A percentile compares a stretch with the other conserved stretches of the same genome.
These are phyloP conservation scores for Epinephelus fuscoguttatus DNA, from an alignment of 2,113 vertebrate species.

Conservation along the genomic window DNA sequence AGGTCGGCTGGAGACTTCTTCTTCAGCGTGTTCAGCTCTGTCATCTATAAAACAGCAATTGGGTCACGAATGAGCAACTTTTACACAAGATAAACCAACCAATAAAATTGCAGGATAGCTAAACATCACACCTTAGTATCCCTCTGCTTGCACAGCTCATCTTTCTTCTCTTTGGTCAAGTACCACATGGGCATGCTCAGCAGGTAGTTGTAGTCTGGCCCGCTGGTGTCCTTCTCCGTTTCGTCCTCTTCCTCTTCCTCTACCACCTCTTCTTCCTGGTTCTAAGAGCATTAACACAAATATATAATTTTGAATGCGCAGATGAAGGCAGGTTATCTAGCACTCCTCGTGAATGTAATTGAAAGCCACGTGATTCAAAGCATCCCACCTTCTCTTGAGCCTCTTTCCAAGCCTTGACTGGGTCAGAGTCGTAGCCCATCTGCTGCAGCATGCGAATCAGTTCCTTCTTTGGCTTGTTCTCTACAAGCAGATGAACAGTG, in stretches of 20 bases:
- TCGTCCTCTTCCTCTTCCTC: constrained; percentile 76
- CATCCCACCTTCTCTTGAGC: constrained; percentile 92
- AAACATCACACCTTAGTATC: constrained; percentile 87
- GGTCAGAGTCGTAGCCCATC: constrained; percentile 96
- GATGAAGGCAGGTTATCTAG: neutral
- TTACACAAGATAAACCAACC: neutral
- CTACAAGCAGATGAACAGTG: constrained; percentile 73
- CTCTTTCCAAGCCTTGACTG: constrained; percentile 95
- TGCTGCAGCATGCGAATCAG: constrained; percentile 92
- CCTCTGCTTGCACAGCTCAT: constrained; percentile 94
- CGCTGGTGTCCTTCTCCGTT: constrained; percentile 79
- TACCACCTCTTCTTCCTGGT: constrained; percentile 34
- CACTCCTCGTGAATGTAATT: neutral
- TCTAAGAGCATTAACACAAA: constrained; percentile 37
- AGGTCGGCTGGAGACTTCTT: constrained; percentile 88
- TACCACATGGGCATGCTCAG: constrained; percentile 98
- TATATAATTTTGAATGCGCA: neutral
- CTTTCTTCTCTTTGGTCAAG: constrained; percentile 97
- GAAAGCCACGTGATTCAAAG: neutral
- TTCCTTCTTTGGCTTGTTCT: constrained; percentile 99
- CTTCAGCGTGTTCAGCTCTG: constrained; percentile 89
- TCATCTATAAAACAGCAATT: constrained; percentile 61
- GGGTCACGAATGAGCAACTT: neutral
- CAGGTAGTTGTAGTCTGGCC: constrained; percentile 96
- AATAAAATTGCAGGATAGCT: neutral